phyloP scores from a whole-genome alignment of 2,113 vertebrate species.

The Spheniscus mendiculus region DNA sequence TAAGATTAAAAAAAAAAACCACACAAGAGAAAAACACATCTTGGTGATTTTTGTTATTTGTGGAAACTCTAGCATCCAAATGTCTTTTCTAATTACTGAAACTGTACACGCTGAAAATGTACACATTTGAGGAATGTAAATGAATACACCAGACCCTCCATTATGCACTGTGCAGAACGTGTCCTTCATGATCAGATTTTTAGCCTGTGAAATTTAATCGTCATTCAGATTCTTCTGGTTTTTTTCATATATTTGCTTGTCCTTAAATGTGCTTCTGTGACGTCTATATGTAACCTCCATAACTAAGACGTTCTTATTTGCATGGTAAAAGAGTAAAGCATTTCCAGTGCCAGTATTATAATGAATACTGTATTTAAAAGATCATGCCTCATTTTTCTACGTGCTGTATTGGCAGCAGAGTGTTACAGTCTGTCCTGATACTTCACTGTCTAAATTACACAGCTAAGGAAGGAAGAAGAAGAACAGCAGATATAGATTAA shows the following conservation, averaged over 20 bases:
- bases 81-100: background rate
- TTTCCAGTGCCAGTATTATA: background rate
- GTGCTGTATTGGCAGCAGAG: background rate
- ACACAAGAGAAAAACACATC: background rate
- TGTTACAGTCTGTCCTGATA: constrained; percentile 13
- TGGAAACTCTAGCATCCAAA: background rate
- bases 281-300: background rate
- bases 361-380: constrained; percentile 36
- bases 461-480: background rate
- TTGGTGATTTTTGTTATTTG: background rate
- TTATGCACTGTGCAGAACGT: background rate
- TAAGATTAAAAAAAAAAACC: background rate
- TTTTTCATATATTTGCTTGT: background rate
- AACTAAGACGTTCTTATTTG: constrained; percentile 7
- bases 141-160: background rate
- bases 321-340: background rate
- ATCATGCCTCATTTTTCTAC: constrained; percentile 2
- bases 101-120: background rate
- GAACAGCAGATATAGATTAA: background rate
- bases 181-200: background rate
- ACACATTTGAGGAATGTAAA: background rate
- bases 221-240: background rate
- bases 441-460: constrained; percentile 47
- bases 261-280: constrained; percentile 7
- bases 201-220: background rate